A percentile compares a stretch with the other conserved stretches of the same genome.
Conservation (phyloP, 2,888 invertebrate species). For the Drosophila kuntzei region DNA sequence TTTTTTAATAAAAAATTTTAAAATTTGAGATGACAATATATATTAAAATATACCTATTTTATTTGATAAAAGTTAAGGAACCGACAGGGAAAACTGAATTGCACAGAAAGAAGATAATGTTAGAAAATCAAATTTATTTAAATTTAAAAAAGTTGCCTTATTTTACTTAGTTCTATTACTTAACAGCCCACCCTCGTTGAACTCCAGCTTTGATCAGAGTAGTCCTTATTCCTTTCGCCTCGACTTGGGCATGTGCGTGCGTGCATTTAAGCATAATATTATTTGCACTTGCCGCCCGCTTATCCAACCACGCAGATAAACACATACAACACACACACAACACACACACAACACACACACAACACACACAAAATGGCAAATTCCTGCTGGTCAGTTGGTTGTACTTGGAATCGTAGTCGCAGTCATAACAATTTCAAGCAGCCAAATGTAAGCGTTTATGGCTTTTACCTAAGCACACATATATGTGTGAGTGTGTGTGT, state of each 20-base stretch:
- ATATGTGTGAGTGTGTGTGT: conserved; percentile 6
- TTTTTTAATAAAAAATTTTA: too few species aligned
- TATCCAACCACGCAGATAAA: conserved; percentile 44
- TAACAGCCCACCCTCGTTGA: not conserved
- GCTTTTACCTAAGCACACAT: conserved; percentile 20
- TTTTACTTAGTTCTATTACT: too few species aligned
- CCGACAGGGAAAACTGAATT: too few species aligned
- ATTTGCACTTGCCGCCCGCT: conserved; percentile 74
- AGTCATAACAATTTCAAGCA: conserved; percentile 69
- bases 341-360: not conserved
- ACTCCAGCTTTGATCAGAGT: not conserved
- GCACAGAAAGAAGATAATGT: too few species aligned
- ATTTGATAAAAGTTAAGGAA: too few species aligned
- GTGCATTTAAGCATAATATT: conserved; percentile 77
- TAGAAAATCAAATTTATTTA: not conserved
- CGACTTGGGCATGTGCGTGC: conserved; percentile 51
- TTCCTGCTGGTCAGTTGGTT: conserved; percentile 53
- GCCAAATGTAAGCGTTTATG: conserved; percentile 70
- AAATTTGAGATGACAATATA: too few species aligned
- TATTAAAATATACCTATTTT: too few species aligned
- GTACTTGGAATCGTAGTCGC: conserved; percentile 21
- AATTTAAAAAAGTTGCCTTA: not conserved
- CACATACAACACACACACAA: conserved; percentile 17
- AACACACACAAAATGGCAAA: conserved; percentile 38
- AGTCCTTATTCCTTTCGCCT: conserved; percentile 11